These are phyloP conservation scores for Phortica okadai DNA, from an alignment of 2,888 invertebrate species.

Conservation along the genomic window DNA sequence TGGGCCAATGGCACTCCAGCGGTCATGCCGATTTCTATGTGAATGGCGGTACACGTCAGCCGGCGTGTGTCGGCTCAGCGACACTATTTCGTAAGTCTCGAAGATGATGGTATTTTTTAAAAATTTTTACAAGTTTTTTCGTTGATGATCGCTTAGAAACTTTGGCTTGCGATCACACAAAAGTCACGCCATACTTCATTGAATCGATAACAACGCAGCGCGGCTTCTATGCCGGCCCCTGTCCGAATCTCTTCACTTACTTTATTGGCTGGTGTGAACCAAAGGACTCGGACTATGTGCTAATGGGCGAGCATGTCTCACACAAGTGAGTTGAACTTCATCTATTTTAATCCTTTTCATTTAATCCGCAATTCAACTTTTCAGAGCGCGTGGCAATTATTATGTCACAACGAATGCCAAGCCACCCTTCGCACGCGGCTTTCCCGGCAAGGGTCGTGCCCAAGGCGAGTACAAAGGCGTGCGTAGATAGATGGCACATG, in stretches of 20 bases:
- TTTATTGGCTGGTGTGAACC: slow-evolving; percentile 91
- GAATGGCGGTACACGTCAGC: slow-evolving; percentile 91
- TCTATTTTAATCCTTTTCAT: not conserved
- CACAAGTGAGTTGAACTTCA: slow-evolving; percentile 80
- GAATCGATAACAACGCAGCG: slow-evolving; percentile 88
- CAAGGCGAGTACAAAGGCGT: slow-evolving; percentile 74
- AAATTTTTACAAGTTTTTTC: not conserved
- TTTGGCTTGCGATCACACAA: slow-evolving; percentile 91
- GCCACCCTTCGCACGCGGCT: slow-evolving; percentile 90
- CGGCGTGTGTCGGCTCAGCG: slow-evolving; percentile 88
- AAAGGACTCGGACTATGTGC: slow-evolving; percentile 85
- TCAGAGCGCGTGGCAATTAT: slow-evolving; percentile 89
- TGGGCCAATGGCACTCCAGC: slow-evolving; percentile 93
- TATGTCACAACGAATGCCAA: slow-evolving; percentile 91
- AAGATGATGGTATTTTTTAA: not conserved
- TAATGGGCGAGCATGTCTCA: slow-evolving; percentile 91
- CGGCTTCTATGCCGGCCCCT: slow-evolving; percentile 92
- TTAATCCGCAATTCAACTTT: not conserved
- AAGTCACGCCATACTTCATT: slow-evolving; percentile 93
- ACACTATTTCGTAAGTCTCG: slow-evolving; percentile 85
- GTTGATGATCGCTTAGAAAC: slow-evolving; percentile 81
- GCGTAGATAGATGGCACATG: slow-evolving; percentile 53
- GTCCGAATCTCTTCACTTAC: slow-evolving; percentile 88
- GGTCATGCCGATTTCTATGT: slow-evolving; percentile 94
- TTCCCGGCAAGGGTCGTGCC: slow-evolving; percentile 81